Conservation (phyloP, 2,888 invertebrate species). For the Amphipoea oculea region DNA sequence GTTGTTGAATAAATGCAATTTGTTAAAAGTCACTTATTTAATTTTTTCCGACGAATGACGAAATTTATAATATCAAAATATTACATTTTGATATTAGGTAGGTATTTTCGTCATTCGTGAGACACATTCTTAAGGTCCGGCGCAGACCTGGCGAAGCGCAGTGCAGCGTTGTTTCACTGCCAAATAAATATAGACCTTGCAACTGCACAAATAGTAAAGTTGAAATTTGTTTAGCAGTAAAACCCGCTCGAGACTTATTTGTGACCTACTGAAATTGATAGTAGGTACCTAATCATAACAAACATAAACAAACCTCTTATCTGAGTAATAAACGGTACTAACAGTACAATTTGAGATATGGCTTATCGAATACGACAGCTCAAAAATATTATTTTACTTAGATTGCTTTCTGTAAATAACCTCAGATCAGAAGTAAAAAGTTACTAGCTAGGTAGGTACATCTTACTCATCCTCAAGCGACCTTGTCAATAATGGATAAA, state of each 20-base stretch:
- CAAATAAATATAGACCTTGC: slow-evolving; percentile 3
- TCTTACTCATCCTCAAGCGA: background rate
- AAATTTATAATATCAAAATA: too few species aligned
- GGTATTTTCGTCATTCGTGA: background rate
- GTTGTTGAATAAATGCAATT: slow-evolving; percentile 67
- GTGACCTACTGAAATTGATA: background rate
- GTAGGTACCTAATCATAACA: slow-evolving; percentile 12
- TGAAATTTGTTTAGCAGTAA: slow-evolving; percentile 3
- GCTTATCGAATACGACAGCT: slow-evolving; percentile 40
- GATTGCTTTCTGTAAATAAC: slow-evolving; percentile 36
- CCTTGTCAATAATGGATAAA: slow-evolving; percentile 78
- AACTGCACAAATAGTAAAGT: fast-evolving
- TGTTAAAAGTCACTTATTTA: slow-evolving; percentile 48
- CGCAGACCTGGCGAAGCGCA: background rate
- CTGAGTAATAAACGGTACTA: slow-evolving; percentile 35
- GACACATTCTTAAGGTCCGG: background rate
- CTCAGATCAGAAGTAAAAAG: slow-evolving; percentile 14
- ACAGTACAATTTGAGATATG: slow-evolving; percentile 43
- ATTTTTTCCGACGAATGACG: background rate
- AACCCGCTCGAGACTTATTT: background rate
- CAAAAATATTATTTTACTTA: slow-evolving; percentile 17
- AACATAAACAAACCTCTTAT: slow-evolving; percentile 51
- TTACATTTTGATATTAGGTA: background rate
- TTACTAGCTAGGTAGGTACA: background rate
- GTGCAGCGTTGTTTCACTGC: background rate